Evolutionary conservation across 2,113 vertebrate genomes (phyloP), one percentile per base, ranked within the genome.

Genomic region (Podarcis cretensis): DNA sequence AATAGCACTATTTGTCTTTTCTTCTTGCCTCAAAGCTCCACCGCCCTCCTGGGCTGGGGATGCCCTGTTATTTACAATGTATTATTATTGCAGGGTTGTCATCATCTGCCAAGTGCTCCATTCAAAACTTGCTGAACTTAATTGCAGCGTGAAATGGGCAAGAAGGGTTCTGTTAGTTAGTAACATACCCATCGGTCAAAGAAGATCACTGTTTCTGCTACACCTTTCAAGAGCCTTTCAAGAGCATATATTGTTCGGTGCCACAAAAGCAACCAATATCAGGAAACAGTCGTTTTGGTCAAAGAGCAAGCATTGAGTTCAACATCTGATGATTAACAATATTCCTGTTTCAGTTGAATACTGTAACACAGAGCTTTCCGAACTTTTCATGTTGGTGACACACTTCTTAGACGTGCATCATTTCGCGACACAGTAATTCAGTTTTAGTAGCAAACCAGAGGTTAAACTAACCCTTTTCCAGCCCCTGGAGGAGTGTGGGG

Each of bases 1-100:
- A 92, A 86, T 65, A 92, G 92, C 54, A 91, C 21, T 87, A 92
- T 90, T 87, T 93, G 90, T 91, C 88, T 94, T 93, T 92, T 81
- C 18, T 71, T 35, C 87, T 87, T 83, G 73, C 18, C 88, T 87
- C 81, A 79, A 91, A 92, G 81, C 88, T 94, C 69, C 79, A 10
- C 48, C 57, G 68, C 75, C 82, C 88, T 65, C 65, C 94, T 81
- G 80, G 75, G 89, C 91, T 8, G 78, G 43, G 87, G 83, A 90
- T 84, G 82, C 79, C 71, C 92, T 93, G 37, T 79, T 92, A 93
- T 92, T 94, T 93, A 89, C 79, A 94, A 77, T 66, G 90, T 63
- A 88, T 32, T 88, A 94, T 91, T 94, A 94, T 89, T 93, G 81
- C 88, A 93, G 91, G 63, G 73, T 90, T 84, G 92, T 82, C 68